phyloP scores from a whole-genome alignment of 1,140 invertebrate species.

The Anastrepha ludens region DNA sequence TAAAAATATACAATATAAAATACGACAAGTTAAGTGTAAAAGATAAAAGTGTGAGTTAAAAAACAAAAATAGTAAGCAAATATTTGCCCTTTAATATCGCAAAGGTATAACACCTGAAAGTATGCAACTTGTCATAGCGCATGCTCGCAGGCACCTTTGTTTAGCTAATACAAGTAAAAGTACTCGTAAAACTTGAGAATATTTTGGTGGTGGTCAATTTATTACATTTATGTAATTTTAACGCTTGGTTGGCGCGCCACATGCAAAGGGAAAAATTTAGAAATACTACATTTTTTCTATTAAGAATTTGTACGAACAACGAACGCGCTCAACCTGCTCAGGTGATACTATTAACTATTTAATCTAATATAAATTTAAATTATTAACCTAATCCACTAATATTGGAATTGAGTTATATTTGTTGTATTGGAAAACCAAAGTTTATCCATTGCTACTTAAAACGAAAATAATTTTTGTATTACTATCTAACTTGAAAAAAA shows the following conservation, averaged over 20 bases:
- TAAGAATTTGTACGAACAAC: conserved; percentile 20
- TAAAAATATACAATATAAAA: background rate
- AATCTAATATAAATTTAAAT: conserved; percentile 45
- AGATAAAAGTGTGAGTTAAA: background rate
- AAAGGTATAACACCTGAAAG: conserved; percentile 38
- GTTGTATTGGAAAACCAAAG: background rate
- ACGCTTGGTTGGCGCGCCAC: conserved; percentile 36
- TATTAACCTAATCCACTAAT: conserved; percentile 26
- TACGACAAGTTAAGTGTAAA: background rate
- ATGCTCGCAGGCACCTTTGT: conserved; percentile 17
- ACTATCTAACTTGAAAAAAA: background rate
- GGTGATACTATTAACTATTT: conserved; percentile 51
- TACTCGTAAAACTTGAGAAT: conserved; percentile 1
- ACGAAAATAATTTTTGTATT: background rate
- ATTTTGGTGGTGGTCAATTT: conserved; percentile 46
- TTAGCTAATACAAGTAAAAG: background rate
- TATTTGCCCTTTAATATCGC: conserved; percentile 37
- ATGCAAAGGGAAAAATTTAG: background rate
- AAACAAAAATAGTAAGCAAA: background rate
- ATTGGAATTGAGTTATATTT: background rate
- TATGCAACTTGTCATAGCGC: conserved; percentile 12
- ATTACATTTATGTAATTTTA: conserved; percentile 7
- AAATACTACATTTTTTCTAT: background rate
- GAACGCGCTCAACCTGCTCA: conserved; percentile 47
- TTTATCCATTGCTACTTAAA: background rate